A percentile compares a stretch with the other conserved stretches of the same genome.
Conservation (phyloP, 2,113 vertebrate species). For the Hippoglossus stenolepis region DNA sequence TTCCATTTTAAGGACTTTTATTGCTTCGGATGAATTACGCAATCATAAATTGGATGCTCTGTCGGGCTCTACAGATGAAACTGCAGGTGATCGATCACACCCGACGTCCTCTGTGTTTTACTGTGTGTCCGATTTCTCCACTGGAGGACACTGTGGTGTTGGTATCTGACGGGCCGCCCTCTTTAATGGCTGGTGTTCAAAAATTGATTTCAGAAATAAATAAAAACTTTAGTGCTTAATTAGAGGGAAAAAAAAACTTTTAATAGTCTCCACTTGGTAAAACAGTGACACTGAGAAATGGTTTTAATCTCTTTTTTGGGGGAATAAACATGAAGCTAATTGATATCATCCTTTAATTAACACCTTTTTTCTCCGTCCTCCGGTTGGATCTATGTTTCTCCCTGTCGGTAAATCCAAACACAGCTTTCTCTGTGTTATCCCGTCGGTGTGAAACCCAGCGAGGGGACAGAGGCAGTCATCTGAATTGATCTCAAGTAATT, state of each 20-base stretch:
- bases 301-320: constrained; percentile 15
- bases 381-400: constrained; percentile 7
- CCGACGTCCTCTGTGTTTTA: constrained; percentile 14
- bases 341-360: constrained; percentile 26
- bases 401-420: constrained; percentile 33
- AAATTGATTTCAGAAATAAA: constrained; percentile 22
- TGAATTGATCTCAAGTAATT: constrained; percentile 81
- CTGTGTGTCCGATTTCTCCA: constrained; percentile 56
- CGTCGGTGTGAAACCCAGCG: constrained; percentile 6
- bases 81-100: constrained; percentile 20
- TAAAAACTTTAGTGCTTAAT: constrained; percentile 41
- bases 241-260: constrained; percentile 27
- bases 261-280: neutral
- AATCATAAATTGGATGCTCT: constrained; percentile 16
- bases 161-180: constrained; percentile 6
- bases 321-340: constrained; percentile 23
- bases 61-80: constrained; percentile 24
- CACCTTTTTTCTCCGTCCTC: constrained; percentile 1
- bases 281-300: constrained; percentile 25
- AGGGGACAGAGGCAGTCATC: constrained; percentile 73
- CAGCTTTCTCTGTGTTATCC: constrained; percentile 35
- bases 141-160: constrained; percentile 69
- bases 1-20: constrained; percentile 39
- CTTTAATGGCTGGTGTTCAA: constrained; percentile 9
- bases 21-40: constrained; percentile 33